Conservation (phyloP, 2,113 vertebrate species). For the Cryptotis parvus region DNA sequence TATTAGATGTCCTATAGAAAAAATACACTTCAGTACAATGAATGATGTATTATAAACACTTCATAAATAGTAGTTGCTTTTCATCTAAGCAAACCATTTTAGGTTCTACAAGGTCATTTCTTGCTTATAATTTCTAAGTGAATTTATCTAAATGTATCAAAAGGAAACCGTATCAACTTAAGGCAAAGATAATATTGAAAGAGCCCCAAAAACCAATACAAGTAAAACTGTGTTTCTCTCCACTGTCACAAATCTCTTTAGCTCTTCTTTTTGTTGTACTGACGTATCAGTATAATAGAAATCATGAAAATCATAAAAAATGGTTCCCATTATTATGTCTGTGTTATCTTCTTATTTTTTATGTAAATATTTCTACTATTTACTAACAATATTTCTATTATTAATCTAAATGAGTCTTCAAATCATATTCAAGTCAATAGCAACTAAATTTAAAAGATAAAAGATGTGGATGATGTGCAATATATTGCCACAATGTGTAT, state of each 20-base stretch:
- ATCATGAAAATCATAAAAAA: slow-evolving; percentile 59
- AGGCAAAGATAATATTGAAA: not conserved
- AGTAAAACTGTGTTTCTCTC: slow-evolving; percentile 5
- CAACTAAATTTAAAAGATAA: slow-evolving; percentile 77
- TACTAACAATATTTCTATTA: slow-evolving; percentile 71
- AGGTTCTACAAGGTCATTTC: not conserved
- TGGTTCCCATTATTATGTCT: slow-evolving; percentile 32
- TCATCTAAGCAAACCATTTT: slow-evolving; percentile 37
- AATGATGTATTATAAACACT: not conserved
- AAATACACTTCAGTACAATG: slow-evolving; percentile 16
- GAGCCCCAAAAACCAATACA: slow-evolving; percentile 43
- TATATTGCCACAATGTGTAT: slow-evolving; percentile 52
- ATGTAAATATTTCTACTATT: slow-evolving; percentile 66
- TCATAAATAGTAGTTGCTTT: not conserved
- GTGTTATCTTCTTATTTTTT: slow-evolving; percentile 62
- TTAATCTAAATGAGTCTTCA: slow-evolving; percentile 67
- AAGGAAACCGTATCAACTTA: slow-evolving; percentile 10
- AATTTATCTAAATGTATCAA: slow-evolving; percentile 34
- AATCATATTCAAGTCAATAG: slow-evolving; percentile 67
- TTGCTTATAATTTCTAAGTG: slow-evolving; percentile 43
- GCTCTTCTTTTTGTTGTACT: slow-evolving; percentile 59
- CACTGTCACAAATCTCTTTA: slow-evolving; percentile 26
- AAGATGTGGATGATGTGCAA: slow-evolving; percentile 52
- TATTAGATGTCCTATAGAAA: not conserved
- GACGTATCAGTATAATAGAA: slow-evolving; percentile 8